Evolutionary conservation across 2,888 invertebrate genomes (phyloP), one percentile per base, ranked within the genome.

Genomic region (Pyrrhia umbra): DNA sequence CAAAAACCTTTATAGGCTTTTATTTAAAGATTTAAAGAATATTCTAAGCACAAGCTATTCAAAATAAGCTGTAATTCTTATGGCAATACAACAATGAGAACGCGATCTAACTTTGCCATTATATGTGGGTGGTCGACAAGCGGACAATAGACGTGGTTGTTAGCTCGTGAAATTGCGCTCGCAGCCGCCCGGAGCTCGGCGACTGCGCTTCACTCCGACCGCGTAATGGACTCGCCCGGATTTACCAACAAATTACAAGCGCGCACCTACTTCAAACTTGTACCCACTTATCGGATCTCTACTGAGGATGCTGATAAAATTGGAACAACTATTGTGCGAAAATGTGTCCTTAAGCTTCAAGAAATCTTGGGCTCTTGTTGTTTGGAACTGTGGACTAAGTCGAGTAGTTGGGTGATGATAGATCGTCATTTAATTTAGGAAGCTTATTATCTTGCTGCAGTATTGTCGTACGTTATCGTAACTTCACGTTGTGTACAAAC

Each of bases 231-330:
- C 16, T 16, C 15, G 13, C 18, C 9, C 9, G 15, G 47, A n/a
- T 21, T 27, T 25, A 10, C 66, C 18, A n/a, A 39, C 30, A 43
- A 49, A 43, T 45, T 45, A 46, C 18, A 34, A 21, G n/a, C 3
- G 23, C 25, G 18, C 34, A 20, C n/a, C 5, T 4, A 37, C 25
- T 39, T 30, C n/a, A 15, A 37, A 40, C 39, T 61, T 23, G 6
- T 4, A 40, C 9, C 10, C 10, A 39, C 39, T 39, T n/a, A 3
- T 25, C 8, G 6, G 1, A 37, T 34, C n/a, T 13, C 13, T n/a
- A n/a, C 9, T 34, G 34, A 34, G 13, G n/a, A n/a, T n/a, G 34
- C n/a, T 47, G 10, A 25, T 15, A 2, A 15, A n/a, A n/a, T n/a
- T n/a, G n/a, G n/a, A n/a, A n/a, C n/a, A n/a, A n/a, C n/a, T n/a